phyloP scores from a whole-genome alignment of 2,888 invertebrate species.

The Lasioglossum oenotherae region DNA sequence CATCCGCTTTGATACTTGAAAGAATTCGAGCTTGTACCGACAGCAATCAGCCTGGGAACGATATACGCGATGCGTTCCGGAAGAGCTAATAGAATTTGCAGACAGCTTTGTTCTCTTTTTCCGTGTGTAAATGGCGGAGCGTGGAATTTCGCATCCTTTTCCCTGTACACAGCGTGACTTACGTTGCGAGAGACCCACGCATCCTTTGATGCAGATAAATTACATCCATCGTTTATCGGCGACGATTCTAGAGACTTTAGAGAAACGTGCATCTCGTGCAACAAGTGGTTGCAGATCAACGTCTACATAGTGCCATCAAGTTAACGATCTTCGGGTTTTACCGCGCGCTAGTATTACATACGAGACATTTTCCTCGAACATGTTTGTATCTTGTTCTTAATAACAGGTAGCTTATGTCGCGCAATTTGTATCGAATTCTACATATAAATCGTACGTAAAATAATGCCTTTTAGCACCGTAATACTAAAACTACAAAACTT shows the following conservation, averaged over 20 bases:
- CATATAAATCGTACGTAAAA: neutral
- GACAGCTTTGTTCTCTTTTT: slow-evolving; percentile 18
- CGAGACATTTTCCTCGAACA: neutral
- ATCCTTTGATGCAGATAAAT: slow-evolving; percentile 11
- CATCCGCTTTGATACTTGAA: neutral
- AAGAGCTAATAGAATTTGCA: slow-evolving; percentile 29
- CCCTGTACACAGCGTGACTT: neutral
- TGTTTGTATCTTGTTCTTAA: neutral
- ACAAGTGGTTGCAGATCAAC: slow-evolving; percentile 44
- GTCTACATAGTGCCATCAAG: neutral
- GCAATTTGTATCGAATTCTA: neutral
- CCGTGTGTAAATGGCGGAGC: slow-evolving; percentile 1
- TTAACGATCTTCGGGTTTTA: slow-evolving; percentile 33
- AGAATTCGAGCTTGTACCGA: slow-evolving; percentile 25
- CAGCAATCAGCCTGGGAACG: slow-evolving; percentile 13
- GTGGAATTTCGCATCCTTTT: slow-evolving; percentile 20
- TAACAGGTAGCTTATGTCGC: neutral
- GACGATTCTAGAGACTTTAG: slow-evolving; percentile 11
- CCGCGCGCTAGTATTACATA: slow-evolving; percentile 8
- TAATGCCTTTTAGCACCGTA: neutral
- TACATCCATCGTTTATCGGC: neutral
- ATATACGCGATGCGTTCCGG: slow-evolving; percentile 24
- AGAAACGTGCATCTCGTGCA: slow-evolving; percentile 15
- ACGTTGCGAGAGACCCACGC: neutral
- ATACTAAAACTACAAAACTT: too few species aligned